phyloP scores from a whole-genome alignment of 2,113 vertebrate species.

The Anthoscopus minutus region DNA sequence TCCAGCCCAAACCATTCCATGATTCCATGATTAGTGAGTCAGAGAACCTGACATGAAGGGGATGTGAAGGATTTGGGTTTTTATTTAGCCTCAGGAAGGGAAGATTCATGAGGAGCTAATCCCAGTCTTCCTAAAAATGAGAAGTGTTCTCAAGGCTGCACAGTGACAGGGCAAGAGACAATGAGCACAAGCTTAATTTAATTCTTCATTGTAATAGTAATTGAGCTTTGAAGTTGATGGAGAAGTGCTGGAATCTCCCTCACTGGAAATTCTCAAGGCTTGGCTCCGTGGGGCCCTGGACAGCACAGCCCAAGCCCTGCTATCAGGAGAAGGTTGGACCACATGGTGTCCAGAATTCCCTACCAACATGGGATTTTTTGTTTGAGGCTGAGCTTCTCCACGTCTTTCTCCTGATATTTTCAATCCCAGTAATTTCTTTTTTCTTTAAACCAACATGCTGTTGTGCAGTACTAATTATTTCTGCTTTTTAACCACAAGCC shows the following conservation, averaged over 20 bases:
- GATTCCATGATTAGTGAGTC: background rate
- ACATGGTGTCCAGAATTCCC: background rate
- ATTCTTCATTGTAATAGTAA: background rate
- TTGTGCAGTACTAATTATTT: background rate
- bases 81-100: background rate
- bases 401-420: background rate
- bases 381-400: background rate
- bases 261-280: background rate
- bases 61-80: background rate
- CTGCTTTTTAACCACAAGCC: background rate
- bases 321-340: background rate
- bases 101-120: background rate
- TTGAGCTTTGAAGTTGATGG: background rate
- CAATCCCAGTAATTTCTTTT: background rate
- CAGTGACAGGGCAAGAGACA: background rate
- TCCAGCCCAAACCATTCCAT: background rate
- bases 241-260: background rate
- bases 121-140: background rate
- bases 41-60: background rate
- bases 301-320: background rate
- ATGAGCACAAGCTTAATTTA: background rate
- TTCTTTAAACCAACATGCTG: background rate
- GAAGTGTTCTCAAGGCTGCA: background rate
- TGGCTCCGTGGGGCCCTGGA: background rate
- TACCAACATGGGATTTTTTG: background rate